These are phyloP conservation scores for Callipepla squamata DNA, from an alignment of 2,113 vertebrate genomes.

Conservation along the genomic window DNA sequence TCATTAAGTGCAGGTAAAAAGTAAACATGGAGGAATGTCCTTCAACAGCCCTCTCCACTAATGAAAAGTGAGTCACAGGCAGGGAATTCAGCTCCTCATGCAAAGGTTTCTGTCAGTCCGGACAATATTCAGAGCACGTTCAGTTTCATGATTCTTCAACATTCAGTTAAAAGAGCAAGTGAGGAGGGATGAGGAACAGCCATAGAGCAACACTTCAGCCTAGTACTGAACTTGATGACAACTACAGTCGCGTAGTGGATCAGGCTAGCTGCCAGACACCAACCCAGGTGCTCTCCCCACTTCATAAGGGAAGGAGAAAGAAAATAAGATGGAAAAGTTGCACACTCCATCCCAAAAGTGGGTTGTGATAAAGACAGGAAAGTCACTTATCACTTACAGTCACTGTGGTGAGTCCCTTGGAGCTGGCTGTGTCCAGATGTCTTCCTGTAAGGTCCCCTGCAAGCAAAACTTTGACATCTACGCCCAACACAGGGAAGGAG, in stretches of 20 bases:
- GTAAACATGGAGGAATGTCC: neutral
- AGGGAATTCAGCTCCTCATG: neutral
- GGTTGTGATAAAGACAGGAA: neutral
- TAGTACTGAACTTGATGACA: neutral
- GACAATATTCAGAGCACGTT: neutral
- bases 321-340: neutral
- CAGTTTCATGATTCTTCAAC: neutral
- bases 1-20: neutral
- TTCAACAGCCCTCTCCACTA: neutral
- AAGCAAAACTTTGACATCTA: neutral
- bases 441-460: neutral
- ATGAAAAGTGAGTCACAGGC: neutral
- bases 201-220: rapidly evolving
- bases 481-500: neutral
- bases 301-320: neutral
- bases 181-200: neutral
- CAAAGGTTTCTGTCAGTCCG: neutral
- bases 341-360: neutral
- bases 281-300: neutral
- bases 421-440: neutral
- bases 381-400: neutral
- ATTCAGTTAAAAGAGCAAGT: neutral
- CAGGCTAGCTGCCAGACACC: neutral
- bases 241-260: neutral
- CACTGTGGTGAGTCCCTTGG: neutral